These are phyloP conservation scores for Palythoa heliodiscus DNA, from an alignment of 92 coral and sea anemone genomes.

Conservation along the genomic window DNA sequence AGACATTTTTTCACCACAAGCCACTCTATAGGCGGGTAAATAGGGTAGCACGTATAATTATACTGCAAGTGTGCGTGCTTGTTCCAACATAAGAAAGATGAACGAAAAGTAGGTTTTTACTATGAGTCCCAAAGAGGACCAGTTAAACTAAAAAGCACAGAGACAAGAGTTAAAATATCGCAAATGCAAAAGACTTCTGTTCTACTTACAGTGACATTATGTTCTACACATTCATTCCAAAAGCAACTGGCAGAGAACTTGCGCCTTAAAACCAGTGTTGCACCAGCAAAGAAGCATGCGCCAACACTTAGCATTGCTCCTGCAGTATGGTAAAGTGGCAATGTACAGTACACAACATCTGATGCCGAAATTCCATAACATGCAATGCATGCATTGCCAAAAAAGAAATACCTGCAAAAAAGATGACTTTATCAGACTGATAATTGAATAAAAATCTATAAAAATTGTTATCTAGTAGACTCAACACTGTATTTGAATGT, in stretches of 20 bases:
- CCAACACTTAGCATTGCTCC: conserved; percentile 75
- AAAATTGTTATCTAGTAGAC: too few relatives aligned
- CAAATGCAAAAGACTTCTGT: too few relatives aligned
- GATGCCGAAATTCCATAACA: not conserved
- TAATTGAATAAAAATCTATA: not conserved
- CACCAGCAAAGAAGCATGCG: conserved; percentile 62
- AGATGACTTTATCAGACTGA: not conserved
- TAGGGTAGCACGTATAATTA: too few relatives aligned
- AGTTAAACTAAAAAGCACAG: not conserved
- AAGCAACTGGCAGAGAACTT: conserved; percentile 95
- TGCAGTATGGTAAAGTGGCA: conserved; percentile 90
- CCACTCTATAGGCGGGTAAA: too few relatives aligned
- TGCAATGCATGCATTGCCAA: conserved; percentile 3
- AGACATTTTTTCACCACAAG: too few relatives aligned
- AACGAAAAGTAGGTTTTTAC: too few relatives aligned
- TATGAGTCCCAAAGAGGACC: not conserved
- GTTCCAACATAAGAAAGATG: too few relatives aligned
- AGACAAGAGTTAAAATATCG: too few relatives aligned
- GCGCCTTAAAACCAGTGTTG: conserved; percentile 72
- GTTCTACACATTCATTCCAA: conserved; percentile 89
- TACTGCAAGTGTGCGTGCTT: too few relatives aligned
- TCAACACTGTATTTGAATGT: too few relatives aligned
- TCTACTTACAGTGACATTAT: conserved; percentile 86
- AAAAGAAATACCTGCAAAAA: conserved; percentile 31
- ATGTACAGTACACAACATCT: conserved; percentile 75